Evolutionary conservation across 2,888 invertebrate genomes (phyloP), one percentile per base, ranked within the genome.

Genomic region (Pharmacophagus antenor): DNA sequence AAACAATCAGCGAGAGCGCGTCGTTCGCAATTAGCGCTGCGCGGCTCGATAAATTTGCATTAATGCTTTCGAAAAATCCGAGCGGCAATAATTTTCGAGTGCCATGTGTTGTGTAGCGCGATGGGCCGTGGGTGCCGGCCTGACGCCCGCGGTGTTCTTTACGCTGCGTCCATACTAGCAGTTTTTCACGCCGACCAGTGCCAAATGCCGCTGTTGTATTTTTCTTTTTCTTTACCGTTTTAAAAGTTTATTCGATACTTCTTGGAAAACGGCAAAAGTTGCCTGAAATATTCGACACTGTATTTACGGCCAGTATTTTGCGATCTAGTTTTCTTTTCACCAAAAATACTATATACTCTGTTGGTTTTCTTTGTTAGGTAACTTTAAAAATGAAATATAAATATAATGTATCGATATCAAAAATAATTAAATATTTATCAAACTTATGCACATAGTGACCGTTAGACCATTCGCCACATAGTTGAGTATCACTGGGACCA

Each of bases 1-100:
- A 89, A 90, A 90, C 90, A 90, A 90, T 90, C 90, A 90, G 85
- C 89, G 87, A 70, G 81, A 78, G 74, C 85, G 84, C 87, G 87
- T 87, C 85, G 88, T 71, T 84, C 78, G 88, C 90, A 86, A 90
- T 90, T 90, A 89, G 90, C 90, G 86, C 84, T 82, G 82, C 84
- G 82, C 80, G 85, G 84, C 84, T 80, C 89, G 87, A 90, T 90
- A 90, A 89, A 90, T 90, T 90, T 88, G 84, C 89, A 90, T 89
- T 89, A 90, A 90, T 90, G 89, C 87, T 83, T 79, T 89, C 89
- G 89, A 90, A 90, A 90, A 90, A 89, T 90, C 86, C 84, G 82
- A 71, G 67, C 74, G 84, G 86, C 85, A 85, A 90, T 90, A 89
- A 89, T 86, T 90, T 88, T 84, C 84, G 77, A 76, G 79, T 79